These are phyloP conservation scores for Vulpes vulpes DNA, from an alignment of 2,113 vertebrate genomes.

Conservation along the genomic window DNA sequence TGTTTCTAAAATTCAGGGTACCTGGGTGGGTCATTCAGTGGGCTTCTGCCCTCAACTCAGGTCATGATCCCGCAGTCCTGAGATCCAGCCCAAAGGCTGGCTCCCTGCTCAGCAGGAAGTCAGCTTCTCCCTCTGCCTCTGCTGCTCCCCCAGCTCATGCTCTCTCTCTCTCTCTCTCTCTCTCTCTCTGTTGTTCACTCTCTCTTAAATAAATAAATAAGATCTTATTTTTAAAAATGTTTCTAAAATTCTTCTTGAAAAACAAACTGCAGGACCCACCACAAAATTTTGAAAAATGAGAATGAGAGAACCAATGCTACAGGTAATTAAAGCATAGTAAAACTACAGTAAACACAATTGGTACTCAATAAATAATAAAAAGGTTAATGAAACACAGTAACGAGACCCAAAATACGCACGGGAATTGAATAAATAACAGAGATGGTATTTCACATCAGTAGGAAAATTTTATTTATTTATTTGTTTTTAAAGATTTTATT, in stretches of 20 bases:
- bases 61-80: too few species aligned
- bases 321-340: background rate
- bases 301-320: background rate
- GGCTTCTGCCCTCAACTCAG: too few species aligned
- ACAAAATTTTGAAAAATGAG: background rate
- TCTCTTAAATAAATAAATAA: too few species aligned
- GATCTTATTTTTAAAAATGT: background rate
- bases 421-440: conserved; percentile 9
- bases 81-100: too few species aligned
- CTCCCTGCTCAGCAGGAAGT: too few species aligned
- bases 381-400: background rate
- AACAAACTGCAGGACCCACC: background rate
- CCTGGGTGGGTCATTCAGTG: too few species aligned
- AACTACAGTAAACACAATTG: background rate
- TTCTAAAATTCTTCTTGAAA: background rate
- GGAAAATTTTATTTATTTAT: background rate
- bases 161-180: too few species aligned
- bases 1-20: too few species aligned
- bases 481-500: too few species aligned
- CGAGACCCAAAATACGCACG: background rate
- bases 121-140: too few species aligned
- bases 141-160: too few species aligned
- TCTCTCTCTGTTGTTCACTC: too few species aligned
- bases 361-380: background rate
- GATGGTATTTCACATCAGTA: background rate